Base-by-base conservation (phyloP, 2,113 vertebrate genomes). In the Cyprinodon brontotheroides region DNA sequence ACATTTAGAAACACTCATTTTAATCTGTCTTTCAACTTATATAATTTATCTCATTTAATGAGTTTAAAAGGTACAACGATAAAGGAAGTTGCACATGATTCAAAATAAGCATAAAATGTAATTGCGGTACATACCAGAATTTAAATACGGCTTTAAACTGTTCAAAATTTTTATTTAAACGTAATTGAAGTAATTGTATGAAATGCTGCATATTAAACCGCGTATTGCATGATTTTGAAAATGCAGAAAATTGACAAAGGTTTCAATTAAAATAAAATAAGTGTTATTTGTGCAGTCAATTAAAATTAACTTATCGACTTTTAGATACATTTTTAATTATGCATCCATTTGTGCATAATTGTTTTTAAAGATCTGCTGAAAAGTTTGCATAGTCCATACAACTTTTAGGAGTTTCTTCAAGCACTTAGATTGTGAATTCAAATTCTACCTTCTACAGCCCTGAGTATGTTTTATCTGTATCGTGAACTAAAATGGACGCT, bases 401-500 rank as follows among this genome's bases (percentile, higher is more conserved):
- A 66, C 10, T 74, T 20, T 4, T 4, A 7, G 5, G 0, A 3
- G 65, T 84, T 79, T 43, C 47, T 15, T 20, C 39, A 41, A 43
- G 12, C 4, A 63, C 70, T 63, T 61, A 37, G 1, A n/a, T 65
- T 57, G 38, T 0, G n/a, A 61, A 39, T 17, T 86, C 63, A 40
- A 59, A 73, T 59, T 79, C 40, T 60, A 57, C 71, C 68, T 71
- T 71, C 74, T 61, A 53, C n/a, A 20, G 73, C 72, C 66, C 83
- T 39, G 61, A 65, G 29, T 70, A 64, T 41, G 71, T 45, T 60
- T 70, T 68, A 65, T 79, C 67, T 83, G 79, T 53, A 68, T 66
- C 79, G 85, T 47, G 81, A 86, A 83, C 86, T 92, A 94, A 94
- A 92, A 94, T 94, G 94, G 94, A 94, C 69, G 93, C 88, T 87